These are phyloP conservation scores for Linyphia triangularis DNA, from an alignment of 2,888 invertebrate species.

Conservation along the genomic window DNA sequence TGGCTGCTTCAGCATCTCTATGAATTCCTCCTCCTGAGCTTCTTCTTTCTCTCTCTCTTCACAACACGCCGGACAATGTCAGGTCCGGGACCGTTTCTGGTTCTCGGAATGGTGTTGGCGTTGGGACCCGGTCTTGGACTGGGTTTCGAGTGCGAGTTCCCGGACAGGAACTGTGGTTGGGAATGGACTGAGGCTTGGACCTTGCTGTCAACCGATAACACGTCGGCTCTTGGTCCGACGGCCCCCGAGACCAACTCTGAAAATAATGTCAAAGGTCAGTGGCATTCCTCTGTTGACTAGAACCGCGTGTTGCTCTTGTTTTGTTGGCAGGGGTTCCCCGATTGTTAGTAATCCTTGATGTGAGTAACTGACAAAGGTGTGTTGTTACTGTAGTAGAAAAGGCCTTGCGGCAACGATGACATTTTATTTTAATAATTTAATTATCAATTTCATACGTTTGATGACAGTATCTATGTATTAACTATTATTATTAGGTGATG, in stretches of 20 bases:
- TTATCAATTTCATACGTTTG: no score
- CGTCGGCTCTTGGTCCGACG: slow-evolving; percentile 48
- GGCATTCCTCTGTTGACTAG: neutral
- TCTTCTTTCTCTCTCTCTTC: neutral
- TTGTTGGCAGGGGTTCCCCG: neutral
- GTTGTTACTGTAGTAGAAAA: no score
- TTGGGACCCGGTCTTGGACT: neutral
- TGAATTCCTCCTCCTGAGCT: neutral
- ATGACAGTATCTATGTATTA: no score
- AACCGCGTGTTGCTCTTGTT: neutral
- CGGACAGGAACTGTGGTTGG: slow-evolving; percentile 64
- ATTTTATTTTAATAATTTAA: no score
- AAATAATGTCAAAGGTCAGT: slow-evolving; percentile 73
- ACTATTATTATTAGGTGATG: no score
- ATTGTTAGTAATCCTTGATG: no score
- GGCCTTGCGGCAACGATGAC: no score
- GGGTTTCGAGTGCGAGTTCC: slow-evolving; percentile 61
- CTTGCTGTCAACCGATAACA: slow-evolving; percentile 57
- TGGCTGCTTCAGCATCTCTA: slow-evolving; percentile 18
- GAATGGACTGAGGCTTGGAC: slow-evolving; percentile 67
- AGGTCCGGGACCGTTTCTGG: neutral
- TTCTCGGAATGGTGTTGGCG: neutral
- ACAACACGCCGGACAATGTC: neutral
- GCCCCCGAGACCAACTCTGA: slow-evolving; percentile 60
- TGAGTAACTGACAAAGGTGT: no score